Conservation (phyloP, 1,140 invertebrate species). For the Pteromalus puparum region DNA sequence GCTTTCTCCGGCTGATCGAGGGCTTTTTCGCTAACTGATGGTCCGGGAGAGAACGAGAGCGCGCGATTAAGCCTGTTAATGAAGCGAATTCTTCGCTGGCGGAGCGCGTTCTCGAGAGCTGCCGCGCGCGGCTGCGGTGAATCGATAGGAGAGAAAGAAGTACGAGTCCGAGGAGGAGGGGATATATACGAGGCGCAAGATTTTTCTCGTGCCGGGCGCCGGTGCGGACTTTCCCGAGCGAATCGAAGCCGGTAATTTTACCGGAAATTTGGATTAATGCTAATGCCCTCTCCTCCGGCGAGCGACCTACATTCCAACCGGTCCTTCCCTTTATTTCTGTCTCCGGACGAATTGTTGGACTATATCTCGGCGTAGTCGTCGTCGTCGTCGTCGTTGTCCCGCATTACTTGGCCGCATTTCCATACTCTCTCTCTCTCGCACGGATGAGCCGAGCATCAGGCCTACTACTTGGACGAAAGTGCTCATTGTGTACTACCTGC, state of each 20-base stretch:
- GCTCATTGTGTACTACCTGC: too few relatives aligned
- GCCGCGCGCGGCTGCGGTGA: background rate
- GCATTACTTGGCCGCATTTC: too few relatives aligned
- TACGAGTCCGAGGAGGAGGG: too few relatives aligned
- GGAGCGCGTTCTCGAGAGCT: background rate
- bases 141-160: background rate
- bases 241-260: background rate
- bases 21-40: conserved; percentile 18
- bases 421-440: too few relatives aligned
- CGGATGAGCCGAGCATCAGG: too few relatives aligned
- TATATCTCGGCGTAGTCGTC: too few relatives aligned
- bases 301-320: background rate
- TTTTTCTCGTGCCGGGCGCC: background rate
- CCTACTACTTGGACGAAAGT: too few relatives aligned
- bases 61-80: conserved; percentile 25
- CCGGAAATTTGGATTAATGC: background rate
- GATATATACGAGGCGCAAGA: background rate
- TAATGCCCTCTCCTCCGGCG: background rate
- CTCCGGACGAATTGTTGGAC: too few relatives aligned
- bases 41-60: background rate
- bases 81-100: conserved; percentile 15
- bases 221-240: background rate
- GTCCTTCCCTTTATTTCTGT: too few relatives aligned
- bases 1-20: background rate
- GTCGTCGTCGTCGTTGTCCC: too few relatives aligned